These are phyloP conservation scores for Passer domesticus DNA, from an alignment of 2,113 vertebrate species.

Conservation along the genomic window DNA sequence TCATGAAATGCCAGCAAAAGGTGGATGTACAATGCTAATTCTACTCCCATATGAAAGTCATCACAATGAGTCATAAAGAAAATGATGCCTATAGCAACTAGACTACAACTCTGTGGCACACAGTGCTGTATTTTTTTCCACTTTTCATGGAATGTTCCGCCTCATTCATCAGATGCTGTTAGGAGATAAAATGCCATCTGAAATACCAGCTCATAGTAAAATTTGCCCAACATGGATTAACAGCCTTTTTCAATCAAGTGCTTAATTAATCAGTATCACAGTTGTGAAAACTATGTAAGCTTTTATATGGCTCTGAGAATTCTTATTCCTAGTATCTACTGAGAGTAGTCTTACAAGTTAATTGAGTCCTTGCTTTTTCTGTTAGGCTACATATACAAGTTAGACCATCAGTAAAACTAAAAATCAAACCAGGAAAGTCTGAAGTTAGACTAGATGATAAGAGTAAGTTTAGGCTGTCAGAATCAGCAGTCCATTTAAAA, in stretches of 20 bases:
- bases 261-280: conserved; percentile 18
- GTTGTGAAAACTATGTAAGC: not conserved
- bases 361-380: not conserved
- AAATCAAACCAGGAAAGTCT: not conserved
- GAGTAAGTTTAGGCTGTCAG: not conserved
- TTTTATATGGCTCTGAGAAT: not conserved
- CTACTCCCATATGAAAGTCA: conserved; percentile 31
- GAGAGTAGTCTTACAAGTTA: not conserved
- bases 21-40: conserved; percentile 17
- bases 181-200: conserved; percentile 26
- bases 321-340: not conserved
- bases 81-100: conserved; percentile 31
- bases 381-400: not conserved
- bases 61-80: conserved; percentile 41
- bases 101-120: conserved; percentile 9
- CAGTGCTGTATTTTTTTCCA: not conserved
- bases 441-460: not conserved
- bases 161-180: conserved; percentile 45
- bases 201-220: conserved; percentile 35
- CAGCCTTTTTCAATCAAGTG: conserved; percentile 26
- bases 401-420: not conserved
- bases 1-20: conserved; percentile 26
- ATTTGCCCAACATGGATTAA: not conserved
- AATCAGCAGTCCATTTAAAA: not conserved
- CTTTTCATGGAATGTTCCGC: not conserved